Evolutionary conservation across 2,797 vertebrate species (phyloP).

Genomic region (Acanthurus lineatus): DNA sequence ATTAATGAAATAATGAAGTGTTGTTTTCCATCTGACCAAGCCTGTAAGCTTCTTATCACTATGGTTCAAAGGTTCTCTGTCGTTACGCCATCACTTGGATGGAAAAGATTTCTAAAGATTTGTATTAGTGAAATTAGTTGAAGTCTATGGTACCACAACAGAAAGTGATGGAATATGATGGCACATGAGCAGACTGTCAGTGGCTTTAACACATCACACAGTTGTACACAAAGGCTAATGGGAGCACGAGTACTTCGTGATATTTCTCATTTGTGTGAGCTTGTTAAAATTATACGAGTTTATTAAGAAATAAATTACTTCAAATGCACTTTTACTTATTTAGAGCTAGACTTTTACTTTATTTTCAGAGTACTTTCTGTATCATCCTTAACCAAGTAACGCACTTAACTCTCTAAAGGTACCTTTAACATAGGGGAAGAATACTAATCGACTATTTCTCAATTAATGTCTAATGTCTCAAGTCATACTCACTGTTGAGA

Average conservation of each 20-base stretch:
- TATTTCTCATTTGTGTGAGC: not conserved
- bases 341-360: not conserved
- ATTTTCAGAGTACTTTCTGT: not conserved
- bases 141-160: not conserved
- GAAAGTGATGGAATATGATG: not conserved
- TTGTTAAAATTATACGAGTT: not conserved
- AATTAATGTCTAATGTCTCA: not conserved
- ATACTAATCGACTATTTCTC: not conserved
- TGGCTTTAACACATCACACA: not conserved
- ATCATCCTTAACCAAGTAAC: not conserved
- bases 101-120: conserved; percentile 21
- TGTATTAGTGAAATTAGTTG: not conserved
- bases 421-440: not conserved
- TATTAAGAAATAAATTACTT: not conserved
- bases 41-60: conserved; percentile 77
- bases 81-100: conserved; percentile 40
- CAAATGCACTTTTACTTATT: not conserved
- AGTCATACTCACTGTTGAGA: conserved; percentile 83
- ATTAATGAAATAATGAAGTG: conserved; percentile 67
- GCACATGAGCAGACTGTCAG: not conserved
- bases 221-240: not conserved
- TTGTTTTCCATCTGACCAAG: conserved; percentile 53
- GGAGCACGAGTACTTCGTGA: not conserved
- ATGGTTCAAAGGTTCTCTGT: conserved; percentile 69
- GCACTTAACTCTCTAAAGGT: no score